Evolutionary conservation across 1,140 invertebrate species (phyloP).

Genomic region (Branchinecta lindahli): DNA sequence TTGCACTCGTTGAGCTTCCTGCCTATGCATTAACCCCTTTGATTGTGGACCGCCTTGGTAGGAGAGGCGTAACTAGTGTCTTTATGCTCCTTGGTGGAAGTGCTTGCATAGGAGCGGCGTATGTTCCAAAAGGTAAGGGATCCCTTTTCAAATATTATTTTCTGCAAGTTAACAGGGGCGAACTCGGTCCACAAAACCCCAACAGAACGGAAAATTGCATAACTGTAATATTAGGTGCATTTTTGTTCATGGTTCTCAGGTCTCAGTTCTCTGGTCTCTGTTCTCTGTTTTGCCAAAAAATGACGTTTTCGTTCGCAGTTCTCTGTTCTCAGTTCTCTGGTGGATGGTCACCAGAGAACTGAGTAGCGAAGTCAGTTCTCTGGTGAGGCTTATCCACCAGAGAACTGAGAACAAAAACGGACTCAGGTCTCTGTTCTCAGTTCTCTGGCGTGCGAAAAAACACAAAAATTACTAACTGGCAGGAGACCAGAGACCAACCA

Average conservation of each 20-base stretch:
- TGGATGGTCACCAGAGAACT: no score
- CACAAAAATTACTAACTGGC: no score
- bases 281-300: neutral
- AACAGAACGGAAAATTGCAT: no score
- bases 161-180: neutral
- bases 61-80: slow-evolving; percentile 48
- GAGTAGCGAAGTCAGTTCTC: no score
- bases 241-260: neutral
- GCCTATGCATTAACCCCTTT: slow-evolving; percentile 54
- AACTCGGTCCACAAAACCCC: neutral
- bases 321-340: no score
- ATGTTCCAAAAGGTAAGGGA: slow-evolving; percentile 40
- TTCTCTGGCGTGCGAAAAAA: no score
- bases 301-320: neutral
- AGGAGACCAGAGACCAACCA: no score
- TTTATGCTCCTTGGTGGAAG: slow-evolving; percentile 31
- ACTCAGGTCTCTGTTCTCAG: no score
- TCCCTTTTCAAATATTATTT: neutral
- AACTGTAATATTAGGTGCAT: neutral
- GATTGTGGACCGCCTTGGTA: slow-evolving; percentile 52
- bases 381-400: no score
- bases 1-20: slow-evolving; percentile 64
- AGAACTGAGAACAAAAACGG: no score
- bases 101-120: slow-evolving; percentile 32
- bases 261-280: neutral